These are phyloP conservation scores for Caenorhabditis japonica DNA, from an alignment of 2,888 invertebrate genomes.

Conservation along the genomic window DNA sequence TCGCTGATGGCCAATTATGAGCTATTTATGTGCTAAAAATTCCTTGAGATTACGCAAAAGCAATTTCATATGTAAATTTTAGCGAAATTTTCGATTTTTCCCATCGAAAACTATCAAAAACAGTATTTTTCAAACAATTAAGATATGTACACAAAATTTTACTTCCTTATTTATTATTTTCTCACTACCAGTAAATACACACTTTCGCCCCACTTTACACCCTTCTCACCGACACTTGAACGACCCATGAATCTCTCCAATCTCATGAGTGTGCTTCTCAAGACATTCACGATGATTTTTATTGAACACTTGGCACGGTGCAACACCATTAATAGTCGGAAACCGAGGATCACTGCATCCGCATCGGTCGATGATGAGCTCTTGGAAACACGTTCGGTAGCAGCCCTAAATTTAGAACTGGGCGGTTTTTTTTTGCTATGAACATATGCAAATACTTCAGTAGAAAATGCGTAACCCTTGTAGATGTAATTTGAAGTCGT, in stretches of 20 bases:
- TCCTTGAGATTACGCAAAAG: not conserved
- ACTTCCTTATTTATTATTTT: too few species aligned
- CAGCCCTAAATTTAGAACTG: constrained; percentile 70
- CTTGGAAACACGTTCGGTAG: constrained; percentile 75
- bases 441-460: too few species aligned
- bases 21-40: too few species aligned
- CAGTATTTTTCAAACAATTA: too few species aligned
- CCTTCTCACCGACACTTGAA: constrained; percentile 59
- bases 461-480: constrained; percentile 69
- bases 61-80: too few species aligned
- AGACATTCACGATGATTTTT: constrained; percentile 71
- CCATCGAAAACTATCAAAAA: too few species aligned
- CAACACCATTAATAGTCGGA: constrained; percentile 63
- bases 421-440: too few species aligned
- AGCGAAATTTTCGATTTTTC: too few species aligned
- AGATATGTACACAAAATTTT: too few species aligned
- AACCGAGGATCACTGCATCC: constrained; percentile 75
- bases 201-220: too few species aligned
- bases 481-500: constrained; percentile 71
- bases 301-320: constrained; percentile 73
- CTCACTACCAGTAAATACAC: too few species aligned
- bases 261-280: constrained; percentile 68
- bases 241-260: constrained; percentile 66
- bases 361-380: constrained; percentile 70
- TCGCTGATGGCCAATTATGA: too few species aligned